These are phyloP conservation scores for Laupala kohalensis DNA, from an alignment of 1,140 invertebrate species.

Conservation along the genomic window DNA sequence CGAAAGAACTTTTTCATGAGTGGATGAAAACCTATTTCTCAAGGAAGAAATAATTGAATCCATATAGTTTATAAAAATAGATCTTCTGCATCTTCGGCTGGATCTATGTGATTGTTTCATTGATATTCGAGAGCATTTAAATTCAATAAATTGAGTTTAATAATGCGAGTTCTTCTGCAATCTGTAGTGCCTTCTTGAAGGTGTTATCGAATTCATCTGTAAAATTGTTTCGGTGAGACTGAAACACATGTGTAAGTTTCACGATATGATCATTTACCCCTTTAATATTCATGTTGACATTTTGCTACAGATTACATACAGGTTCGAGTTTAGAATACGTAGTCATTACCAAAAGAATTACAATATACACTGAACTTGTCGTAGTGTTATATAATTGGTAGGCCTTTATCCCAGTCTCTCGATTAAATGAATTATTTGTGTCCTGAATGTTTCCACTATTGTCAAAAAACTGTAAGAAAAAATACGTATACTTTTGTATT, in stretches of 20 bases:
- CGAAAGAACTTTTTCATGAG: not conserved
- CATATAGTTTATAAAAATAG: not conserved
- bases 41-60: not conserved
- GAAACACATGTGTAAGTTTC: not conserved
- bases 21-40: not conserved
- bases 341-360: no score
- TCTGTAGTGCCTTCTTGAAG: not conserved
- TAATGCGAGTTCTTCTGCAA: not conserved
- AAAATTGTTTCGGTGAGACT: not conserved
- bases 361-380: no score
- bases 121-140: no score
- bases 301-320: not conserved
- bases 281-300: not conserved
- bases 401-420: no score
- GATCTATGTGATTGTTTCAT: no score
- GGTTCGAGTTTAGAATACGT: not conserved
- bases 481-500: not conserved
- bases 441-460: no score
- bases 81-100: not conserved
- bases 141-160: no score
- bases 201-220: not conserved
- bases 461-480: no score
- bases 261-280: not conserved
- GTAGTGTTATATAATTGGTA: no score
- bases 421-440: no score